Conservation (phyloP, 2,113 vertebrate species). For the Muntiacus reevesi region DNA sequence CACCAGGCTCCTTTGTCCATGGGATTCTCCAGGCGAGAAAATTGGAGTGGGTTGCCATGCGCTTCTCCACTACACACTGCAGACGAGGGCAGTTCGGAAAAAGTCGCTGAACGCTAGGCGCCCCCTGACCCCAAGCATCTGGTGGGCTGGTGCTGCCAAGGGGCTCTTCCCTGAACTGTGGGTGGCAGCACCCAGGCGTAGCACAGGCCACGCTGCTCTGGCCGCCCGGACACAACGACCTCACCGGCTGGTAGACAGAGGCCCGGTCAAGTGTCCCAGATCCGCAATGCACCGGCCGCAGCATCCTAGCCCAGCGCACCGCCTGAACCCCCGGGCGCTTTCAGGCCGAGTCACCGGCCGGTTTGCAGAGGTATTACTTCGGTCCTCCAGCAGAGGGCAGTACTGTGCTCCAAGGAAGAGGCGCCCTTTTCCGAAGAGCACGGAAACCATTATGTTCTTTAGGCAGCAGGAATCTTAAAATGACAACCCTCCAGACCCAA, state of each 20-base stretch:
- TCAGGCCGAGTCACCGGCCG: rapidly evolving
- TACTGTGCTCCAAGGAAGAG: not conserved
- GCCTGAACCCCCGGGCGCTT: not conserved
- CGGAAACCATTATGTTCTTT: rapidly evolving
- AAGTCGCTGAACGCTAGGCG: not conserved
- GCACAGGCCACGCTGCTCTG: not conserved
- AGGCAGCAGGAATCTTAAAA: not conserved
- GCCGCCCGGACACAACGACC: rapidly evolving
- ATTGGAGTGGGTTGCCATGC: not conserved
- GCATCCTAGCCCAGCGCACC: not conserved
- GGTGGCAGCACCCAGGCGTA: not conserved
- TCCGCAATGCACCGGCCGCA: too few species aligned
- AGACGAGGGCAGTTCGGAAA: not conserved
- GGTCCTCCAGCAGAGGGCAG: conserved; percentile 31
- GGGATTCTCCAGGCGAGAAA: not conserved
- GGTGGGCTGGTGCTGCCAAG: rapidly evolving
- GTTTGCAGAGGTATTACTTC: not conserved
- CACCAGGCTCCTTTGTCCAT: not conserved
- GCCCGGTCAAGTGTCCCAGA: not conserved
- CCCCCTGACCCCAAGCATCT: not conserved
- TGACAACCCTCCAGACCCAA: not conserved
- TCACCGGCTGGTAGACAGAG: not conserved
- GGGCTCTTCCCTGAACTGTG: not conserved
- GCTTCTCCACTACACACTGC: not conserved
- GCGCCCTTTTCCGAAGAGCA: rapidly evolving